Evolutionary conservation across 2,797 vertebrate genomes (phyloP).

Genomic region (Scomberomorus guttatus): DNA sequence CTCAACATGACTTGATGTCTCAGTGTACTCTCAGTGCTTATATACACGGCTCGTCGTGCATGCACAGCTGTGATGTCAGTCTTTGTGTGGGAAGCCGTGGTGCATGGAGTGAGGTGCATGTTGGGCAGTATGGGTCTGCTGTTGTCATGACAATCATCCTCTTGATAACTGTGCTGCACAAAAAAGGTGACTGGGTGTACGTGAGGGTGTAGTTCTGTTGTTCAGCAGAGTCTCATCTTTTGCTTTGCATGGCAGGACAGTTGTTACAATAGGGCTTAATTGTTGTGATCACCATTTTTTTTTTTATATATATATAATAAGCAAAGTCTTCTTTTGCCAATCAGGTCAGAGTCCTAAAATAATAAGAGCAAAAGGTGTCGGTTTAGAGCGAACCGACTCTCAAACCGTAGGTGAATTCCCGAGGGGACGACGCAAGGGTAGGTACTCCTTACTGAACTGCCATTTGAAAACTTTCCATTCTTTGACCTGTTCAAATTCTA

Average conservation of each 20-base stretch:
- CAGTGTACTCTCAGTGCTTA: slow-evolving; percentile 55
- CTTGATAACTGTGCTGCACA: slow-evolving; percentile 57
- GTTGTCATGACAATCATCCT: slow-evolving; percentile 83
- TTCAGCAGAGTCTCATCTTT: slow-evolving; percentile 53
- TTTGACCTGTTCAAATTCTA: slow-evolving; percentile 64
- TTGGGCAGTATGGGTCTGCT: slow-evolving; percentile 68
- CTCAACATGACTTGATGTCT: slow-evolving; percentile 59
- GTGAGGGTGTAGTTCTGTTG: slow-evolving; percentile 49
- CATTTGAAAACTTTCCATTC: slow-evolving; percentile 62
- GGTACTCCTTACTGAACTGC: slow-evolving; percentile 86
- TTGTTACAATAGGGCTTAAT: slow-evolving; percentile 53
- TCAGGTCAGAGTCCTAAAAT: slow-evolving; percentile 99
- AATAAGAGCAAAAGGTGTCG: slow-evolving; percentile 98
- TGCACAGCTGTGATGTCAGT: slow-evolving; percentile 79
- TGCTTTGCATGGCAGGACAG: slow-evolving; percentile 82
- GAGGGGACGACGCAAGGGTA: slow-evolving; percentile 96
- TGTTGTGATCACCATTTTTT: slow-evolving; percentile 82
- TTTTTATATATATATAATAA: slow-evolving; percentile 90
- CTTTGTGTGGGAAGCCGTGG: slow-evolving; percentile 78
- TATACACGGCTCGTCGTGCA: slow-evolving; percentile 71
- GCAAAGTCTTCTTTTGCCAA: slow-evolving; percentile 94
- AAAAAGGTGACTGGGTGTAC: slow-evolving; percentile 52
- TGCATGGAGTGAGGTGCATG: slow-evolving; percentile 85
- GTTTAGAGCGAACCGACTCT: slow-evolving; percentile 99
- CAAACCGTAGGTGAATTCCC: slow-evolving; percentile 99